phyloP scores from a whole-genome alignment of 2,113 vertebrate species.

The Ceuthmochares aereus region DNA sequence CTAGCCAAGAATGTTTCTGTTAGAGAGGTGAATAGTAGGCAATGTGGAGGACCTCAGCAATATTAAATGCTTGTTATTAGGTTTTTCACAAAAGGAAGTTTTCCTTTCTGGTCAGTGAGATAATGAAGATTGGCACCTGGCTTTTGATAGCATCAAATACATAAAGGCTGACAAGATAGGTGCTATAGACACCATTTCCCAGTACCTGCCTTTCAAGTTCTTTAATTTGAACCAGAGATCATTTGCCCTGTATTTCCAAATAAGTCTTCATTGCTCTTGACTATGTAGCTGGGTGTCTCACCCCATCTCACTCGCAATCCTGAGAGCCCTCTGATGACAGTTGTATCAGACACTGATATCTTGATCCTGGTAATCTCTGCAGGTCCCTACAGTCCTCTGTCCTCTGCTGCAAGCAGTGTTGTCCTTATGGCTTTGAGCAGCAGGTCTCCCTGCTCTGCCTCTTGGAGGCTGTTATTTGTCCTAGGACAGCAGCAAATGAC shows the following conservation, averaged over 20 bases:
- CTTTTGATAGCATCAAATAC: neutral
- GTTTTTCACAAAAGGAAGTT: neutral
- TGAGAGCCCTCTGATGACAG: neutral
- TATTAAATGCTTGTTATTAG: neutral
- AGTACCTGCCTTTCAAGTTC: neutral
- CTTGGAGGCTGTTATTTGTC: neutral
- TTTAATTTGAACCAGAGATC: neutral
- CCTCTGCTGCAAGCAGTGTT: neutral
- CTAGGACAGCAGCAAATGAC: neutral
- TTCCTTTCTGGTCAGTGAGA: neutral
- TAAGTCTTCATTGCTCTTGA: neutral
- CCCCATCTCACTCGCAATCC: neutral
- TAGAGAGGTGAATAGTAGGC: neutral
- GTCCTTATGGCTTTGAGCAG: neutral
- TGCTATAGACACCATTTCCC: neutral
- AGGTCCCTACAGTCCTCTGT: neutral
- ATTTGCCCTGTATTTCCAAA: neutral
- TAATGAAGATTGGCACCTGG: neutral
- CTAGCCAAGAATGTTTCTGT: neutral
- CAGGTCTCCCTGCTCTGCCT: neutral
- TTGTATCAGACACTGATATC: neutral
- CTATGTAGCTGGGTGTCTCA: neutral
- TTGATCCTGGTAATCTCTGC: neutral
- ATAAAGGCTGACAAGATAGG: neutral
- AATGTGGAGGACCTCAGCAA: neutral